Conservation (phyloP, 2,888 invertebrate genomes). For the Eustalomyia histrio region DNA sequence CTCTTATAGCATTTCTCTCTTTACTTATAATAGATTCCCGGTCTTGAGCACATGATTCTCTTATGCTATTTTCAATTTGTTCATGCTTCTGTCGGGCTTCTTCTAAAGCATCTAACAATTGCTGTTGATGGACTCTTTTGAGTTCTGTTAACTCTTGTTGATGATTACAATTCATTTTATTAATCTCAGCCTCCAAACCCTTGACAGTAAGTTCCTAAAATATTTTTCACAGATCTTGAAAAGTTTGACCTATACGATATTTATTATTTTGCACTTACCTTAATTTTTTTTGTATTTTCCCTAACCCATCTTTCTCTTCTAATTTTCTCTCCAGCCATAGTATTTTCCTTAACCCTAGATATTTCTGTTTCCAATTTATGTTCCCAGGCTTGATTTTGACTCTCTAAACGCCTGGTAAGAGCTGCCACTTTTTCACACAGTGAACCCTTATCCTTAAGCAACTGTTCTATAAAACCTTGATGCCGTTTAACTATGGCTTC, state of each 20-base stretch:
- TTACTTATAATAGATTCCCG: conserved; percentile 83
- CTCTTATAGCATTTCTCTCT: conserved; percentile 82
- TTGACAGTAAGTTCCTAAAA: conserved; percentile 89
- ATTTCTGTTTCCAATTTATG: conserved; percentile 89
- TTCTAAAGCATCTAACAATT: conserved; percentile 85
- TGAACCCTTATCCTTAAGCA: conserved; percentile 89
- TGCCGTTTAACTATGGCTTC: conserved; percentile 87
- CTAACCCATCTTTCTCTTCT: conserved; percentile 89
- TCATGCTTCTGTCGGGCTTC: conserved; percentile 84
- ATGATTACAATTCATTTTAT: conserved; percentile 87
- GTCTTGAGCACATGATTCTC: conserved; percentile 83
- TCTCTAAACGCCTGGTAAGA: conserved; percentile 78
- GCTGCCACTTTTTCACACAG: conserved; percentile 83
- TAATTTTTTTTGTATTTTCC: conserved; percentile 91
- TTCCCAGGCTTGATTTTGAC: conserved; percentile 84
- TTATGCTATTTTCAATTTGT: conserved; percentile 82
- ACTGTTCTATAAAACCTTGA: conserved; percentile 90
- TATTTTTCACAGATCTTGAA: not conserved
- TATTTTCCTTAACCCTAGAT: conserved; percentile 87
- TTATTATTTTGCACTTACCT: conserved; percentile 80
- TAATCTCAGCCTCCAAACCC: conserved; percentile 91
- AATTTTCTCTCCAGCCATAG: conserved; percentile 88
- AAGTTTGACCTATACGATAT: not conserved
- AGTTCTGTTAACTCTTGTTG: conserved; percentile 83
- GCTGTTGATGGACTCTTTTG: conserved; percentile 82